Evolutionary conservation across 2,113 vertebrate species (phyloP).

Genomic region (Hirundichthys speculiger): DNA sequence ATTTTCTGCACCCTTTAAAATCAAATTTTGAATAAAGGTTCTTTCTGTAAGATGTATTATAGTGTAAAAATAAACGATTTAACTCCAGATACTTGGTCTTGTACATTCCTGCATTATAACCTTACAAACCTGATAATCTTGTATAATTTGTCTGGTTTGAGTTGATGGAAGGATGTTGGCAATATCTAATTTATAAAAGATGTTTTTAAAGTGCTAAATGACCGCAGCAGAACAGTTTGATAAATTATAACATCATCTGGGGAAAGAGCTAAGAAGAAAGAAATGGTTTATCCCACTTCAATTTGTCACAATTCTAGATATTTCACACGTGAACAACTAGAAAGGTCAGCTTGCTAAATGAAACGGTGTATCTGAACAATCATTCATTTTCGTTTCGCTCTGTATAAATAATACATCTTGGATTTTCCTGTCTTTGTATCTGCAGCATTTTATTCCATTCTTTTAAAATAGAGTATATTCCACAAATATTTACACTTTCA

Average conservation of each 20-base stretch:
- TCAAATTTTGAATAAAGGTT: slow-evolving; percentile 27
- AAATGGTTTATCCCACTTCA: neutral
- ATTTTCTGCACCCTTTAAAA: neutral
- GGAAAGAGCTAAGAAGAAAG: too few relatives aligned
- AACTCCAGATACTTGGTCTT: neutral
- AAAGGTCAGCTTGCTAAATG: neutral
- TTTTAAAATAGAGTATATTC: too few relatives aligned
- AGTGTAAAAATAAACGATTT: neutral
- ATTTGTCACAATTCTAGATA: neutral
- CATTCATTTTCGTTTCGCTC: too few relatives aligned
- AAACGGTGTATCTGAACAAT: neutral
- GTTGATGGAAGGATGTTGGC: too few relatives aligned
- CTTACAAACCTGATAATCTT: neutral
- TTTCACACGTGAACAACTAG: neutral
- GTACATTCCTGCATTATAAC: neutral
- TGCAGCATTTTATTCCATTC: too few relatives aligned
- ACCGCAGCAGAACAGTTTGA: too few relatives aligned
- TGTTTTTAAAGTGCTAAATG: too few relatives aligned
- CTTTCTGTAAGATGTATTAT: neutral
- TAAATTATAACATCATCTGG: too few relatives aligned
- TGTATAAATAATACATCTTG: neutral
- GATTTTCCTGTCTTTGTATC: neutral
- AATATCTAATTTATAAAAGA: too few relatives aligned
- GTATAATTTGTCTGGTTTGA: too few relatives aligned
- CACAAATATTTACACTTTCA: too few relatives aligned